Conservation (phyloP, 2,113 vertebrate genomes). For the Dermatemys mawii region DNA sequence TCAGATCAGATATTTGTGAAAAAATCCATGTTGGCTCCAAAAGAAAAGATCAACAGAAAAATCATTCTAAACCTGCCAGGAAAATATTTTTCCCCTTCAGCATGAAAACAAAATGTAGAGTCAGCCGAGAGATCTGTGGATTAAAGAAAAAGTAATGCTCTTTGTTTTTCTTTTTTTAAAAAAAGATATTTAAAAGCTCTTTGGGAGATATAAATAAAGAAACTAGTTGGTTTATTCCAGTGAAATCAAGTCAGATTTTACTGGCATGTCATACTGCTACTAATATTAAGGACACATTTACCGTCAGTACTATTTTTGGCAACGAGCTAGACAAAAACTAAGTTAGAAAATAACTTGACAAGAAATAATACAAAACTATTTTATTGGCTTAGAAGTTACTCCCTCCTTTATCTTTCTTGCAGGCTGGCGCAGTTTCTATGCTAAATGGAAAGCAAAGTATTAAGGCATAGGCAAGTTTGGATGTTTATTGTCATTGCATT, state of each 20-base stretch:
- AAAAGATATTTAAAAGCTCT: neutral
- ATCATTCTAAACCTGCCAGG: conserved; percentile 64
- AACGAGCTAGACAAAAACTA: neutral
- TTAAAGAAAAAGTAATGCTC: conserved; percentile 43
- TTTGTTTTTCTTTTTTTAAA: neutral
- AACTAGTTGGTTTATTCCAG: neutral
- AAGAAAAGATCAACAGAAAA: conserved; percentile 73
- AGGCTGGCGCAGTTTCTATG: conserved; percentile 23
- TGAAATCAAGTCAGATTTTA: neutral
- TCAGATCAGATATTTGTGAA: conserved; percentile 66
- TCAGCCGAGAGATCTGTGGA: conserved; percentile 43
- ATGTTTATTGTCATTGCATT: neutral
- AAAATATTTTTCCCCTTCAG: conserved; percentile 70
- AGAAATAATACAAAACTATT: neutral
- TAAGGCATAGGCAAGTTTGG: neutral
- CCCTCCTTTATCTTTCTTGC: neutral
- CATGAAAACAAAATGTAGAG: conserved; percentile 68
- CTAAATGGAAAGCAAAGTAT: neutral
- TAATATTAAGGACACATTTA: neutral
- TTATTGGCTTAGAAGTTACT: neutral
- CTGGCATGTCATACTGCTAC: fast-evolving
- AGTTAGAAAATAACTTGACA: neutral
- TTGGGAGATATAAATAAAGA: neutral
- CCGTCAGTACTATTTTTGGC: neutral
- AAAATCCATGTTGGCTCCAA: conserved; percentile 58